These are phyloP conservation scores for Bombus superbus DNA, from an alignment of 1,140 invertebrate genomes.

Conservation along the genomic window DNA sequence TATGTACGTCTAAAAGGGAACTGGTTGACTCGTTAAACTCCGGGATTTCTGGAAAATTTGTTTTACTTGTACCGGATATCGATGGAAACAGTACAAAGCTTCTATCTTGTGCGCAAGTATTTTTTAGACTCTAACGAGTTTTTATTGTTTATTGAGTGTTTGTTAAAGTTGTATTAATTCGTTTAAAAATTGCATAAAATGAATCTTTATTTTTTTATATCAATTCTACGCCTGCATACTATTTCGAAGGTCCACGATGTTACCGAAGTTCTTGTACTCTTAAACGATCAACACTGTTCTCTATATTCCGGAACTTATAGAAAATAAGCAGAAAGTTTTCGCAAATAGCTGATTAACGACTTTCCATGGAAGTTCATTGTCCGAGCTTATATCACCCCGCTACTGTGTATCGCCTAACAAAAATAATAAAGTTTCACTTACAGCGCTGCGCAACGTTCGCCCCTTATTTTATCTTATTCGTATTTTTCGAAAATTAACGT, in stretches of 20 bases:
- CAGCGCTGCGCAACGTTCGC: background rate
- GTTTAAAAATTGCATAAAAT: too few relatives aligned
- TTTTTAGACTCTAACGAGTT: background rate
- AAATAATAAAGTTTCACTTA: background rate
- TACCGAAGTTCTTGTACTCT: background rate
- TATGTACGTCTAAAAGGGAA: background rate
- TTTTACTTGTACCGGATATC: too few relatives aligned
- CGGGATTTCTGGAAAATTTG: background rate
- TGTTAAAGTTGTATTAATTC: background rate
- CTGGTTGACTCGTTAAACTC: background rate
- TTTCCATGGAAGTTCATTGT: constrained; percentile 27
- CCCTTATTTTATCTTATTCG: background rate
- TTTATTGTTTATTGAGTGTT: background rate
- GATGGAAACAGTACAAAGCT: too few relatives aligned
- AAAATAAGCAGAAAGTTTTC: constrained; percentile 9
- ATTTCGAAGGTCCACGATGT: background rate
- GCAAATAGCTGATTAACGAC: constrained; percentile 1
- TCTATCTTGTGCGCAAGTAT: too few relatives aligned
- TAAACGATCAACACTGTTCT: constrained; percentile 8
- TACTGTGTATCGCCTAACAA: background rate
- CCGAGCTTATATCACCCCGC: background rate
- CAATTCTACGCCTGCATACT: background rate
- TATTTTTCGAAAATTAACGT: background rate
- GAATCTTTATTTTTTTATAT: too few relatives aligned
- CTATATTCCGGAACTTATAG: background rate